Evolutionary conservation across 2,888 invertebrate genomes (phyloP).

Genomic region (Poecilus cupreus): DNA sequence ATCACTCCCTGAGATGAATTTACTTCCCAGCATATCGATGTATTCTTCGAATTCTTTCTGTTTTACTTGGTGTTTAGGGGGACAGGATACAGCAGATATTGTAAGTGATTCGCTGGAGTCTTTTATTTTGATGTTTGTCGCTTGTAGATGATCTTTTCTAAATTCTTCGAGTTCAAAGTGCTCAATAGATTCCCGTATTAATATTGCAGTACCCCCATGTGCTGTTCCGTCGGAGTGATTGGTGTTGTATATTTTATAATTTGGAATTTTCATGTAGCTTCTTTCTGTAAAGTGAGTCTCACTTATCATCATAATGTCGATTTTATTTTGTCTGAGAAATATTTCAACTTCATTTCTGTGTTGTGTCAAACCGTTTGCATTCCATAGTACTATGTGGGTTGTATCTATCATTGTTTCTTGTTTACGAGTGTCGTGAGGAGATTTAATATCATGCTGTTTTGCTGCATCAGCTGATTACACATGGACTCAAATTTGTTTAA

Average conservation of each 20-base stretch:
- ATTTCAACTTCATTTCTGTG: neutral
- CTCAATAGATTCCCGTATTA: constrained; percentile 24
- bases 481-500: neutral
- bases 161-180: neutral
- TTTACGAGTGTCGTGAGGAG: neutral
- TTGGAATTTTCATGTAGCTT: neutral
- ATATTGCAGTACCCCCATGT: constrained; percentile 42
- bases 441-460: neutral
- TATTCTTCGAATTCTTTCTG: constrained; percentile 7
- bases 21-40: neutral
- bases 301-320: neutral
- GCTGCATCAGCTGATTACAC: neutral
- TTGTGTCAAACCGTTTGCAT: constrained; percentile 49
- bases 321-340: neutral
- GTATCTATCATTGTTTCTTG: neutral
- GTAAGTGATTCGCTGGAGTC: constrained; percentile 19
- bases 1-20: constrained; percentile 11
- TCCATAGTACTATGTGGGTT: constrained; percentile 57
- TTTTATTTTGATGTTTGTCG: constrained; percentile 38
- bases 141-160: neutral
- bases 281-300: neutral
- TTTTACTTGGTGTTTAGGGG: constrained; percentile 56
- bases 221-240: constrained; percentile 4
- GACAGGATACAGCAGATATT: constrained; percentile 51
- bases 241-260: constrained; percentile 34